phyloP scores from a whole-genome alignment of 2,888 invertebrate species.

The Rotaria macrura region DNA sequence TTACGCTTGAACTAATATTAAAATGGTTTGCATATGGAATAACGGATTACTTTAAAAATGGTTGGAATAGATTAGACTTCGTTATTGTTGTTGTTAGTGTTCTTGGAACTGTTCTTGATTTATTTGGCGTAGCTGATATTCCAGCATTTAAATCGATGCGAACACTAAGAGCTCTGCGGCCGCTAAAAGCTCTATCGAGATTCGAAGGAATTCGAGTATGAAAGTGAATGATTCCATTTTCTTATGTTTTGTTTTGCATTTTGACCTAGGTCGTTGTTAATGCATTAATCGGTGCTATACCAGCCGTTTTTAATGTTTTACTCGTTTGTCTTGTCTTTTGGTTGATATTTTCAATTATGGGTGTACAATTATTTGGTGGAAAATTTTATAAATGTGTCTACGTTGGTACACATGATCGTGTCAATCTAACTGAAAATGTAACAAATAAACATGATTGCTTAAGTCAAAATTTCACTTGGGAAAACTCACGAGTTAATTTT shows the following conservation, averaged over 20 bases:
- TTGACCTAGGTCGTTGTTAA: slow-evolving; percentile 58
- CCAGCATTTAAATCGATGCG: slow-evolving; percentile 87
- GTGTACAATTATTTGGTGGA: slow-evolving; percentile 91
- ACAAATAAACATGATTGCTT: slow-evolving; percentile 70
- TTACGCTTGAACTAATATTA: slow-evolving; percentile 95
- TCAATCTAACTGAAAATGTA: slow-evolving; percentile 70
- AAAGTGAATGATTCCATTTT: background rate
- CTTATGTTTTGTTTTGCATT: no score
- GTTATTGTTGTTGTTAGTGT: slow-evolving; percentile 80
- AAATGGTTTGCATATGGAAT: slow-evolving; percentile 95
- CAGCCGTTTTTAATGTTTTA: slow-evolving; percentile 96
- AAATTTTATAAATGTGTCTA: slow-evolving; percentile 63
- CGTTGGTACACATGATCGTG: slow-evolving; percentile 49
- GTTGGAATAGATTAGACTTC: slow-evolving; percentile 99
- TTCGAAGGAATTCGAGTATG: slow-evolving; percentile 93
- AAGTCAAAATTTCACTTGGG: slow-evolving; percentile 65
- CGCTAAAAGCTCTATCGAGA: slow-evolving; percentile 53
- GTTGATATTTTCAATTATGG: slow-evolving; percentile 98
- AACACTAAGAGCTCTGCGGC: slow-evolving; percentile 45
- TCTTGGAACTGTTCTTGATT: slow-evolving; percentile 74
- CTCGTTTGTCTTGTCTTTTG: slow-evolving; percentile 98
- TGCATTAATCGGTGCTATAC: slow-evolving; percentile 94
- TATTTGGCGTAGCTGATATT: slow-evolving; percentile 74
- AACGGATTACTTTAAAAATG: slow-evolving; percentile 90
- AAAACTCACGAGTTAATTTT: slow-evolving; percentile 90